phyloP scores from a whole-genome alignment of 2,888 invertebrate species.

The Sipha maydis region DNA sequence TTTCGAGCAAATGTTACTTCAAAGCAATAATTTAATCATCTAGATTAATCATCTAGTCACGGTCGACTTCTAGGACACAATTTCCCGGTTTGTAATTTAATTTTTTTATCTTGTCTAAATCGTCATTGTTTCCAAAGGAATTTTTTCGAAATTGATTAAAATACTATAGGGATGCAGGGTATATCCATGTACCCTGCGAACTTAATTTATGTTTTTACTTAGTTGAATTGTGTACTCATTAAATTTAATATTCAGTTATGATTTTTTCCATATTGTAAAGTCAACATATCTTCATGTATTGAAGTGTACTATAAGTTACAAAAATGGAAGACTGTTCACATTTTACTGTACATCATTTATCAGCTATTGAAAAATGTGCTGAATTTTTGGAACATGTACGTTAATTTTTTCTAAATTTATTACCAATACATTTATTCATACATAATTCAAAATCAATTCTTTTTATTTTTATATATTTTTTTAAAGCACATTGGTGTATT shows the following conservation, averaged over 20 bases:
- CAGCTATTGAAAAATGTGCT: constrained; percentile 50
- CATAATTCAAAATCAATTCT: neutral
- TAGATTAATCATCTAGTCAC: constrained; percentile 20
- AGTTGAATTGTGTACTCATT: neutral
- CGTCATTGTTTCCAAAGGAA: too few relatives aligned
- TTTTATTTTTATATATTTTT: neutral
- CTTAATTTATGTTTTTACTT: too few relatives aligned
- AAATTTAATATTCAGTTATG: neutral
- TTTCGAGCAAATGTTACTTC: constrained; percentile 4
- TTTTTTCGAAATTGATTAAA: too few relatives aligned
- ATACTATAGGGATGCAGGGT: too few relatives aligned
- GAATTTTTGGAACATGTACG: constrained; percentile 51
- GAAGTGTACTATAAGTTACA: neutral
- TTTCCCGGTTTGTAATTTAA: constrained; percentile 32
- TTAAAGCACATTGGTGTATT: constrained; percentile 30
- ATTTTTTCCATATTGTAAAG: neutral
- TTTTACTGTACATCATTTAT: constrained; percentile 46
- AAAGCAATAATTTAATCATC: neutral
- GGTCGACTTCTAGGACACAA: constrained; percentile 1
- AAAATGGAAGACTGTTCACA: constrained; percentile 56
- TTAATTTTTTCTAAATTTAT: neutral
- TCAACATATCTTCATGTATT: neutral
- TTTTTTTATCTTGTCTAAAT: neutral
- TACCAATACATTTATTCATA: neutral
- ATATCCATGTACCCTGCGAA: too few relatives aligned